Evolutionary conservation across 2,797 vertebrate species (phyloP).

Genomic region (Acridotheres tristis): DNA sequence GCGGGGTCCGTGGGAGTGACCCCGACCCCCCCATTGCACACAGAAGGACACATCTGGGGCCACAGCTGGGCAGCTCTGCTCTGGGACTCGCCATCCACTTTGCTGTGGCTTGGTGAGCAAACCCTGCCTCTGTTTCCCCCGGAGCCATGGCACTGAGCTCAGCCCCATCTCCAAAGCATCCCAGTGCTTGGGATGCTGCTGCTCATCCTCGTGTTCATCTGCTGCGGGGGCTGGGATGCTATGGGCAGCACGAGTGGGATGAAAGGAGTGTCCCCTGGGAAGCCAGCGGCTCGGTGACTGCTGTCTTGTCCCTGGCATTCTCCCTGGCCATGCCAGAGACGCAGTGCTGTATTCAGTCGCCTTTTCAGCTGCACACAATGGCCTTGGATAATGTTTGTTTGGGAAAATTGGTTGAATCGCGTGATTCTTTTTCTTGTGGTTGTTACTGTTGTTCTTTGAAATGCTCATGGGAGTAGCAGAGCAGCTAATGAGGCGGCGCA

Average conservation of each 20-base stretch:
- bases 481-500: background rate
- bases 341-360: background rate
- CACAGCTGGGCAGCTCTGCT: background rate
- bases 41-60: background rate
- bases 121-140: background rate
- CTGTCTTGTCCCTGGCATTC: background rate
- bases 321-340: background rate
- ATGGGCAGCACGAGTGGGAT: background rate
- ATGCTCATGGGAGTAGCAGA: constrained; percentile 18
- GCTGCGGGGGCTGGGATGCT: background rate
- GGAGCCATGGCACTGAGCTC: background rate
- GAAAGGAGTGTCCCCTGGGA: background rate
- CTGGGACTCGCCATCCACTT: background rate
- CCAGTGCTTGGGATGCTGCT: background rate
- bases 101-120: background rate
- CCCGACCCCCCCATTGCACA: background rate
- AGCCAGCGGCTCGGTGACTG: background rate
- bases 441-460: background rate
- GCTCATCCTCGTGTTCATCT: background rate
- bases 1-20: background rate
- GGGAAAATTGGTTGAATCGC: background rate
- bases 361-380: background rate
- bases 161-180: background rate
- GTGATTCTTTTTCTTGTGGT: background rate
- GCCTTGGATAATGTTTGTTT: background rate